A percentile compares a stretch with the other conserved stretches of the same genome.
phyloP scores from a whole-genome alignment of 2,113 vertebrate genomes.

The Copsychus sechellarum region DNA sequence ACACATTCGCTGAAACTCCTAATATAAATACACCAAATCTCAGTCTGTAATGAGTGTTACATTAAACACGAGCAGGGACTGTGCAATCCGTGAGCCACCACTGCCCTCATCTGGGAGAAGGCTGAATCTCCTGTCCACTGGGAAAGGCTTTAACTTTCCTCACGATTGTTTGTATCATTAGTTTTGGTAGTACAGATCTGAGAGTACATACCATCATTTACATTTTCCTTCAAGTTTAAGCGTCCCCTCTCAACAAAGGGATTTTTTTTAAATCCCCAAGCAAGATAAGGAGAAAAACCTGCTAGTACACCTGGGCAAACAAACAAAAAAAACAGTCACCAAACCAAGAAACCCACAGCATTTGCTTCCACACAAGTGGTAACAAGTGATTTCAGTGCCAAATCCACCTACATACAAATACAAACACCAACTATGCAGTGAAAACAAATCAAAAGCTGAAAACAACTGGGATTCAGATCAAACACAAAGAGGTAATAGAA shows the following conservation, averaged over 20 bases:
- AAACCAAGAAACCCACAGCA: not conserved
- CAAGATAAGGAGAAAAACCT: not conserved
- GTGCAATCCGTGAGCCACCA: conserved; percentile 29
- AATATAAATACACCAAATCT: conserved; percentile 64
- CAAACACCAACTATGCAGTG: not conserved
- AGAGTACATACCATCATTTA: not conserved
- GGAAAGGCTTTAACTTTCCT: not conserved
- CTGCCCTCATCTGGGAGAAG: conserved; percentile 65
- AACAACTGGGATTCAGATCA: not conserved
- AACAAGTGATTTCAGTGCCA: not conserved
- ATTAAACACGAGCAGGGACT: not conserved
- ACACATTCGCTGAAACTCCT: conserved; percentile 60
- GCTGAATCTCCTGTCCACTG: not conserved
- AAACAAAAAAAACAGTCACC: not conserved
- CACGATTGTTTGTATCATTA: not conserved
- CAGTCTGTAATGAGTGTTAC: not conserved
- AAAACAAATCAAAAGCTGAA: not conserved
- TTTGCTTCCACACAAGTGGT: not conserved
- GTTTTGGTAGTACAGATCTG: not conserved
- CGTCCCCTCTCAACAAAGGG: not conserved
- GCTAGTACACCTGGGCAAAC: not conserved
- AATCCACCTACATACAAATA: not conserved
- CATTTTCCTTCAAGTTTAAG: not conserved
- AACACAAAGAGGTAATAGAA: not conserved
- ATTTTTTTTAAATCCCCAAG: not conserved